Evolutionary conservation across 2,113 vertebrate genomes (phyloP), one percentile per base, ranked within the genome.

Genomic region (Pachyramphus minor): DNA sequence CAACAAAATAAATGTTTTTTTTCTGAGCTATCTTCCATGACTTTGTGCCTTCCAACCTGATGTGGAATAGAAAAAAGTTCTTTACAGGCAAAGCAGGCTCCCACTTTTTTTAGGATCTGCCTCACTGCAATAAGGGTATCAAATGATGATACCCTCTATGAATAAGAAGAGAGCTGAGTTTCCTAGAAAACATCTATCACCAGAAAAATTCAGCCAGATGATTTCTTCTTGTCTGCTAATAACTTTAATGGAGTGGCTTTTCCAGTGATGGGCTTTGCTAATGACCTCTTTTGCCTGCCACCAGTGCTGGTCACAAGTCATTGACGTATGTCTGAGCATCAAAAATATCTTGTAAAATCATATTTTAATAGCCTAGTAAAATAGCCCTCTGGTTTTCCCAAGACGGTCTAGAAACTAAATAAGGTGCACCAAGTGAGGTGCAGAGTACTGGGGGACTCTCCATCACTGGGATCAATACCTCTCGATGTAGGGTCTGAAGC

Each of bases 231-330:
- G 9, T 13, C 6, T 42, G 18, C 5, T 39, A 67, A 37, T 12
- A 52, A 7, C 15, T 20, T 42, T 47, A 47, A 55, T 0, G 2
- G 27, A 52, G 8, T 0, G 0, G 21, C 18, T 89, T 84, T 69
- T 64, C 37, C 21, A 4, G 2, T 6, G 31, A 13, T 35, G 49
- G 25, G 10, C 8, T 85, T 56, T 76, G 23, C 28, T 93, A 20
- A 16, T 50, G n/a, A 42, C 11, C 10, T 28, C 37, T 19, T 60
- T 5, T 3, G 0, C 17, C 50, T 42, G 12, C 22, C 35, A 12
- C 45, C 2, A 0, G 14, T 1, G 2, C 19, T 30, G 24, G 11
- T n/a, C 66, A 60, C 27, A 84, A 37, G 25, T 56, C 31, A 33
- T 20, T 24, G 44, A 5, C 4, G 12, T 9, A 11, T 6, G 5